phyloP scores from a whole-genome alignment of 2,888 invertebrate species.

The Pimpla rufipes region DNA sequence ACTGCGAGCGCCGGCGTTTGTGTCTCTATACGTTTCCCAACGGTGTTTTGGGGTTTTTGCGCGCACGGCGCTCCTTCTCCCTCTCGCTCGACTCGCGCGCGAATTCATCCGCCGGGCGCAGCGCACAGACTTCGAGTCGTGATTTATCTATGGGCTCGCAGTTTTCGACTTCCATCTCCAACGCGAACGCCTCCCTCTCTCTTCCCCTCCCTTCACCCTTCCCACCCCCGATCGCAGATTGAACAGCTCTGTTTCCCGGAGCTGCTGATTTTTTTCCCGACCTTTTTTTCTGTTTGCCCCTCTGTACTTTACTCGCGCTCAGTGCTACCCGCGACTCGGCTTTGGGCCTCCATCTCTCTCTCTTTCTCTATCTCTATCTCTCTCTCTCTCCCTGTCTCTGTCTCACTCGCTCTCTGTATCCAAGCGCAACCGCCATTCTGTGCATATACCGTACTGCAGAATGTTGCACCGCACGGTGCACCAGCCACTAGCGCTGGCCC shows the following conservation, averaged over 20 bases:
- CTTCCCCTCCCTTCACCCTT: not conserved
- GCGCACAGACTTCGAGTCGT: slow-evolving; percentile 72
- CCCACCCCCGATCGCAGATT: slow-evolving; percentile 55
- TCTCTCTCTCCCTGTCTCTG: slow-evolving; percentile 40
- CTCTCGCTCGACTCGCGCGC: slow-evolving; percentile 18
- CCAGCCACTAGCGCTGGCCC: slow-evolving; percentile 13
- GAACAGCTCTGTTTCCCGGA: slow-evolving; percentile 50
- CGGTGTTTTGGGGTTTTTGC: slow-evolving; percentile 47
- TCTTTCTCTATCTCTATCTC: no score
- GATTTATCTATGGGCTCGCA: slow-evolving; percentile 79
- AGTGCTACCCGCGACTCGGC: slow-evolving; percentile 47
- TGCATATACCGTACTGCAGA: slow-evolving; percentile 14
- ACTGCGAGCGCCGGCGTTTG: slow-evolving; percentile 60
- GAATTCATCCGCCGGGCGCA: slow-evolving; percentile 39
- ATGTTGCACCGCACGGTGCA: slow-evolving; percentile 25
- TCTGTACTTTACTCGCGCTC: slow-evolving; percentile 59
- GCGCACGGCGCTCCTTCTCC: slow-evolving; percentile 19
- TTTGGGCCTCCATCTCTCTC: slow-evolving; percentile 40
- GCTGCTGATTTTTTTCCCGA: slow-evolving; percentile 33
- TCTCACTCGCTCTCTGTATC: no score
- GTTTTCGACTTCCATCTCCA: slow-evolving; percentile 77
- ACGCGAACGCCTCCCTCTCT: slow-evolving; percentile 63
- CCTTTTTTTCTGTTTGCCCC: no score
- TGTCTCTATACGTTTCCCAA: slow-evolving; percentile 39
- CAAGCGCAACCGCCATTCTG: slow-evolving; percentile 45